Evolutionary conservation across 2,797 vertebrate species (phyloP).

Genomic region (Octomys mimax): DNA sequence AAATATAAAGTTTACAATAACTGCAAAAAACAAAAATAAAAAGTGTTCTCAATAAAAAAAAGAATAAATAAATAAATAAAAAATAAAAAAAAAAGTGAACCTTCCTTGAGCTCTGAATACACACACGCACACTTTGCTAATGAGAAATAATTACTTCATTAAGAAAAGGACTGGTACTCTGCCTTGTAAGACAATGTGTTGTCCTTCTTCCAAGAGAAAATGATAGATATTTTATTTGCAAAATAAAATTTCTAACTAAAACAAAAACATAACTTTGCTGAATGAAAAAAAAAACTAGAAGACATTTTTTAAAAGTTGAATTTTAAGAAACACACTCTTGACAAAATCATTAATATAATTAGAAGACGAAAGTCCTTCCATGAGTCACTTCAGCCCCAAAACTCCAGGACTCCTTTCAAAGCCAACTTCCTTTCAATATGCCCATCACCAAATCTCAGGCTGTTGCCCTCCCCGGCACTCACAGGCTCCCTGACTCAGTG

Average conservation of each 20-base stretch:
- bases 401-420: neutral
- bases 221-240: neutral
- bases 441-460: neutral
- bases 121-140: neutral
- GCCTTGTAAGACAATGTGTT: slow-evolving; percentile 19
- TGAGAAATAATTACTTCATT: neutral
- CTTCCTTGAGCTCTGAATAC: slow-evolving; percentile 48
- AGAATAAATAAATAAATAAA: neutral
- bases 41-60: neutral
- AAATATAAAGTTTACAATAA: neutral
- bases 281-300: slow-evolving; percentile 32
- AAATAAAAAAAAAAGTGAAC: neutral
- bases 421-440: neutral
- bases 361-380: neutral
- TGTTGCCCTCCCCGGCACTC: neutral
- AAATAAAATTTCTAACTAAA: neutral
- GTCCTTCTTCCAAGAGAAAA: slow-evolving; percentile 28
- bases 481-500: no score
- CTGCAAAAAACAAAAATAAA: neutral
- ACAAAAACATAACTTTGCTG: neutral
- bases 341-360: neutral
- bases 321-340: neutral
- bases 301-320: neutral
- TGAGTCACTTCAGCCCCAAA: neutral
- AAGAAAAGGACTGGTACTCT: neutral